Base-by-base conservation (phyloP, 1,140 invertebrate genomes). In the Dendrolimus kikuchii region DNA sequence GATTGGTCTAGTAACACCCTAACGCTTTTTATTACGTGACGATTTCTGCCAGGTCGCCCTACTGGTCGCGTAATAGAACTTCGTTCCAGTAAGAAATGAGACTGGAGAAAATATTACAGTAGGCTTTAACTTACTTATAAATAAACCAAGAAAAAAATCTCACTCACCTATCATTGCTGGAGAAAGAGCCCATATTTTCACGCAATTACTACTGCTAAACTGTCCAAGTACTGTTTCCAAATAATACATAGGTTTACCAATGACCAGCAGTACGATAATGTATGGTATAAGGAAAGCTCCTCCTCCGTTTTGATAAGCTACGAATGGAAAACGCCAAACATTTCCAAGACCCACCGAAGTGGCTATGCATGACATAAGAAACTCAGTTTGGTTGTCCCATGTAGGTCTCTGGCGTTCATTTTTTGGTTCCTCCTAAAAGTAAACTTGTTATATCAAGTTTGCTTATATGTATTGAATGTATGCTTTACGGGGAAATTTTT, bases 181-280 rank as follows among this genome's bases (percentile, higher is more conserved):
- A 10, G 88, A 70, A 47, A 89, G 71, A 47, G 88, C 81, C 78
- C 89, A 92, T 39, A 92, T 86, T 64, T 90, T 92, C n/a, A 95
- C 91, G 52, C 91, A 91, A 40, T 93, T 93, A 38, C 90, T 89
- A 60, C 91, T 91, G 5, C 93, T 91, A 66, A 95, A 95, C 71
- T 95, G 94, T 4, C 94, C 94, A 1, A 96, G 71, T 1, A 92
- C 87, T 76, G 94, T 92, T 81, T 98, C 96, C 89, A 98, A 89
- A 65, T 96, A 96, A 76, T 98, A 98, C 60, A 97, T 90, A 0
- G 96, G 96, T 67, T 96, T 92, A 2, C 96, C 96, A 49, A 96
- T 92, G 39, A 97, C 81, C 6, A 96, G 76, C 40, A 98, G 88
- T 39, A 96, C 93, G 43, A 96, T 90, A 6, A 94, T 89, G 71